These are phyloP conservation scores for Halictus quadricinctus DNA, from an alignment of 2,888 invertebrate genomes.

Conservation along the genomic window DNA sequence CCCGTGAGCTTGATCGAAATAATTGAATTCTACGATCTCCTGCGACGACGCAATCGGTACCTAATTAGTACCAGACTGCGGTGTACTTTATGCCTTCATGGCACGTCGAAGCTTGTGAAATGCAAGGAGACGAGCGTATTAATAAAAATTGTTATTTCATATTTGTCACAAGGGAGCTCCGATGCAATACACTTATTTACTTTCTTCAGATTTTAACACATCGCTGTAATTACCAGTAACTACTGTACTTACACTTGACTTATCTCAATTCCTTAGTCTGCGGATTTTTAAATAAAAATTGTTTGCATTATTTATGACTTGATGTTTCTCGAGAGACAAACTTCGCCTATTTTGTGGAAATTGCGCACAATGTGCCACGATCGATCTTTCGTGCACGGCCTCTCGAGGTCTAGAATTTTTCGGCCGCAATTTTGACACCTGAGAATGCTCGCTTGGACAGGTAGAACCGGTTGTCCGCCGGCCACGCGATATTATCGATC, in stretches of 20 bases:
- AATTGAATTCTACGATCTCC: not conserved
- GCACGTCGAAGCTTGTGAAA: not conserved
- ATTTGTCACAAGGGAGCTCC: not conserved
- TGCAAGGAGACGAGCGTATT: not conserved
- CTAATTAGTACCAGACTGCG: not conserved
- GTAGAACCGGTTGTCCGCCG: not conserved
- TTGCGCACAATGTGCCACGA: not conserved
- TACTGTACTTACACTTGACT: too few species aligned
- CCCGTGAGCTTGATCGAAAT: not conserved
- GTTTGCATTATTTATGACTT: too few species aligned
- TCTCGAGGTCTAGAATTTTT: not conserved
- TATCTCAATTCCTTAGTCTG: not conserved
- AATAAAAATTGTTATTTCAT: not conserved
- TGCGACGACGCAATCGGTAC: not conserved
- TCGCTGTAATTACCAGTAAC: too few species aligned
- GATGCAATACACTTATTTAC: not conserved
- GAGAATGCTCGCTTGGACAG: not conserved
- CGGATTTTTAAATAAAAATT: too few species aligned
- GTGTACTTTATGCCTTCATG: not conserved
- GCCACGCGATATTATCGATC: not conserved
- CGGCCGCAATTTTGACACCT: constrained; percentile 2
- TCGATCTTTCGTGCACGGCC: not conserved
- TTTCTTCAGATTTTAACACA: too few species aligned
- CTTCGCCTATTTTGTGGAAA: not conserved
- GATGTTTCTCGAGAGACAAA: not conserved